Percentiles rank a stretch among this genome's conserved stretches.
These are phyloP conservation scores for Palythoa grandiflora DNA, from an alignment of 92 coral and sea anemone genomes.

Conservation along the genomic window DNA sequence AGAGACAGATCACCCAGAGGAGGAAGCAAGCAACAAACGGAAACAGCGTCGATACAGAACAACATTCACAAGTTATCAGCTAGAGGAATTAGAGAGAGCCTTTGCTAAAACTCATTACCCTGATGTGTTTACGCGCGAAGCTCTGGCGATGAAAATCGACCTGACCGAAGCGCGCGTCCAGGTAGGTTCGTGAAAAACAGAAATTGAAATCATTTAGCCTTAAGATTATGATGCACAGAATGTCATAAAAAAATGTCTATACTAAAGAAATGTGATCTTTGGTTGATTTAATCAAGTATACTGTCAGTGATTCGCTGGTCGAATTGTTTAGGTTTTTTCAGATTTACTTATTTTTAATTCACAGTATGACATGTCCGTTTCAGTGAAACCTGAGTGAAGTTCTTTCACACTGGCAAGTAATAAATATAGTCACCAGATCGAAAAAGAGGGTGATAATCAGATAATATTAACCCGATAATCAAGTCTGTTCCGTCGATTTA, in stretches of 20 bases:
- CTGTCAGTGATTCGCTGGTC: not conserved
- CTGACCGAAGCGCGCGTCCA: slow-evolving; percentile 98
- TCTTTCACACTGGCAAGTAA: slow-evolving; percentile 6
- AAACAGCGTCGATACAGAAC: slow-evolving; percentile 98
- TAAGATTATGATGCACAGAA: not conserved
- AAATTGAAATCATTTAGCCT: not conserved
- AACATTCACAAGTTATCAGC: slow-evolving; percentile 96
- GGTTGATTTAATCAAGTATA: not conserved
- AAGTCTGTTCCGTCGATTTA: slow-evolving; percentile 28
- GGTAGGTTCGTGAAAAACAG: slow-evolving; percentile 61
- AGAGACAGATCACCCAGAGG: slow-evolving; percentile 58
- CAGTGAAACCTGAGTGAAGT: not conserved
- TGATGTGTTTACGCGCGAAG: slow-evolving; percentile 96
- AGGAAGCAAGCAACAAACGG: slow-evolving; percentile 76
- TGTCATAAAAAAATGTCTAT: not conserved
- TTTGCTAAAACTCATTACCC: slow-evolving; percentile 98
- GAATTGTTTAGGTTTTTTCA: not conserved
- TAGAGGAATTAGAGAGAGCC: slow-evolving; percentile 97
- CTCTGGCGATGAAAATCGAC: slow-evolving; percentile 96
- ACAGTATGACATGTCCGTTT: not conserved
- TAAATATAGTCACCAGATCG: not conserved
- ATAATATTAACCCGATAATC: slow-evolving; percentile 54
- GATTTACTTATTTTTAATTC: not conserved
- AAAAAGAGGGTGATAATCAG: slow-evolving; percentile 36
- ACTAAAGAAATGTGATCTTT: not conserved